Evolutionary conservation across 2,888 invertebrate genomes (phyloP).

Genomic region (Drosophila kanekoi): DNA sequence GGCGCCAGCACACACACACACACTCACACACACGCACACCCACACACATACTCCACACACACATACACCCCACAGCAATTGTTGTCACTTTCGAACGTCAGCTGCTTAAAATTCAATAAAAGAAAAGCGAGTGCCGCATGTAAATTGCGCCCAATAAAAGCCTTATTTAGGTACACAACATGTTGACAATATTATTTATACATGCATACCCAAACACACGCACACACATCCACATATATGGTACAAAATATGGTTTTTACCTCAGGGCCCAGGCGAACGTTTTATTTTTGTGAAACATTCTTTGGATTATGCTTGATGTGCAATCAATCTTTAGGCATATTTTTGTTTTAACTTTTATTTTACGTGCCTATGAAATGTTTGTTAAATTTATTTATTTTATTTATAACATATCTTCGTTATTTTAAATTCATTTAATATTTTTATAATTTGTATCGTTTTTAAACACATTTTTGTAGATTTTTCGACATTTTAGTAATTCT

Average conservation of each 20-base stretch:
- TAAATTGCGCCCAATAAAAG: slow-evolving; percentile 76
- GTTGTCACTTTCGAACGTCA: slow-evolving; percentile 65
- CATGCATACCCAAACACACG: slow-evolving; percentile 18
- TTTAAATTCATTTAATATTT: no score
- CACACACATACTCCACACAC: slow-evolving; percentile 9
- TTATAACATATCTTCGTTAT: no score
- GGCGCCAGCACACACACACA: slow-evolving; percentile 3
- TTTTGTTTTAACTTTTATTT: no score
- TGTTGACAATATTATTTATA: slow-evolving; percentile 55
- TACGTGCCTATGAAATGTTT: no score
- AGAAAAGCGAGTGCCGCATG: slow-evolving; percentile 64
- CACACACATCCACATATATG: background rate
- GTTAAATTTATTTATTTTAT: no score
- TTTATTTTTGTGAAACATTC: no score
- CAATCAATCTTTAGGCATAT: no score
- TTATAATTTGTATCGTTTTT: no score
- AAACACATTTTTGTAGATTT: no score
- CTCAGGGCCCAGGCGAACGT: no score
- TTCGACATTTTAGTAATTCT: no score
- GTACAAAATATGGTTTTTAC: slow-evolving; percentile 2
- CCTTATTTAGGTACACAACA: slow-evolving; percentile 50
- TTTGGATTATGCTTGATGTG: no score
- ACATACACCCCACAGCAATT: slow-evolving; percentile 47
- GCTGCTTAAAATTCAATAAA: slow-evolving; percentile 80
- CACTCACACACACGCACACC: slow-evolving; percentile 6